A percentile compares a stretch with the other conserved stretches of the same genome.
Conservation (phyloP, 2,113 vertebrate species). For the Paedocypris sp. region DNA sequence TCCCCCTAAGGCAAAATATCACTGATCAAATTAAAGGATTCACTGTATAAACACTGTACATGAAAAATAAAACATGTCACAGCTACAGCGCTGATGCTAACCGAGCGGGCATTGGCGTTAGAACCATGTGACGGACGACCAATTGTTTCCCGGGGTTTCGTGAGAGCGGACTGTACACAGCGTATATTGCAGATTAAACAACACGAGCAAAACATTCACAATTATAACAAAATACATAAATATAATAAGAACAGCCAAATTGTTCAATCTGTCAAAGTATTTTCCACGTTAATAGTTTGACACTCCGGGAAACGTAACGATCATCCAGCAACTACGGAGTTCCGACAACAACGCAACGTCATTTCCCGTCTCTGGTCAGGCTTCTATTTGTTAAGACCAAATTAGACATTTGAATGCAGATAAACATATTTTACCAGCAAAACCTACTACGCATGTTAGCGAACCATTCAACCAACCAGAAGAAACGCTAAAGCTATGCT, state of each 20-base stretch:
- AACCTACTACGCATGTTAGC: not conserved
- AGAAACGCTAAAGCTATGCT: not conserved
- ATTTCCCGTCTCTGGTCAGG: conserved; percentile 55
- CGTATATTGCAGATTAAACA: too few relatives aligned
- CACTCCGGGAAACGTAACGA: not conserved
- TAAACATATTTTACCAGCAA: not conserved
- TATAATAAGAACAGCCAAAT: not conserved
- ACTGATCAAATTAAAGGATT: not conserved
- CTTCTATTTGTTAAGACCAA: conserved; percentile 46
- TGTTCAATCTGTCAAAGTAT: too few relatives aligned
- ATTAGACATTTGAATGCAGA: conserved; percentile 28
- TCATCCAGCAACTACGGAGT: conserved; percentile 25
- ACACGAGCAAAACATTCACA: not conserved
- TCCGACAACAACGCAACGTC: conserved; percentile 36
- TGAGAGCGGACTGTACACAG: not conserved
- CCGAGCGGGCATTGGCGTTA: not conserved
- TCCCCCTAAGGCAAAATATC: too few relatives aligned
- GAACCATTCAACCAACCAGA: not conserved
- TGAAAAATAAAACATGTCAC: not conserved
- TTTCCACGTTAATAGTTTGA: not conserved
- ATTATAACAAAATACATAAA: not conserved
- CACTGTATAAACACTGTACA: not conserved
- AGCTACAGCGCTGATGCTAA: not conserved
- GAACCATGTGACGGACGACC: not conserved
- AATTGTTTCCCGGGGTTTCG: not conserved